Conservation (phyloP, 2,797 vertebrate species). For the Betta splendens region DNA sequence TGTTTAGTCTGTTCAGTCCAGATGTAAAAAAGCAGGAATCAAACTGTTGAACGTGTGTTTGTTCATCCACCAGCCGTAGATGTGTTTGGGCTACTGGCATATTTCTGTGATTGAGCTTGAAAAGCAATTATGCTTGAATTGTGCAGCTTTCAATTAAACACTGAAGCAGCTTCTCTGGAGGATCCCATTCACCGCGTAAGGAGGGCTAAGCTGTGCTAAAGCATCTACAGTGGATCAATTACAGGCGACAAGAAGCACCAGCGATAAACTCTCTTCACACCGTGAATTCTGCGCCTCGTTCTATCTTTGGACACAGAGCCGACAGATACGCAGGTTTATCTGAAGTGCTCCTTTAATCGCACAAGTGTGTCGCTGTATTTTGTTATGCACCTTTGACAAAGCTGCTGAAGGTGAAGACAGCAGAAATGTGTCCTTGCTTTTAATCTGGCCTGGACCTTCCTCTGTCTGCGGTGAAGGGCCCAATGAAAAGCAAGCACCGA, state of each 20-base stretch:
- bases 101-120: slow-evolving; percentile 15
- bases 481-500: slow-evolving; percentile 13
- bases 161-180: slow-evolving; percentile 16
- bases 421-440: slow-evolving; percentile 21
- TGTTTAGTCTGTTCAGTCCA: background rate
- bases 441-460: slow-evolving; percentile 15
- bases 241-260: slow-evolving; percentile 13
- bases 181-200: slow-evolving; percentile 35
- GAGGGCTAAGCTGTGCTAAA: slow-evolving; percentile 18
- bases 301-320: background rate
- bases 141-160: slow-evolving; percentile 33
- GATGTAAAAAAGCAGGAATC: background rate
- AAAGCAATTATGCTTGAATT: slow-evolving; percentile 24
- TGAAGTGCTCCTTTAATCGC: background rate
- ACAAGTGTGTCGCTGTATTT: background rate
- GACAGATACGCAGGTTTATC: slow-evolving; percentile 13
- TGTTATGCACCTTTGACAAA: background rate
- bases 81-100: background rate
- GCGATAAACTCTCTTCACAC: background rate
- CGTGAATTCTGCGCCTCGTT: background rate
- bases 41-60: background rate
- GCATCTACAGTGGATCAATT: slow-evolving; percentile 23
- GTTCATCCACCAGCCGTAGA: background rate
- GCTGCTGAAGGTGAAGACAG: background rate
- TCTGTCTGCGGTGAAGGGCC: slow-evolving; percentile 11